Evolutionary conservation across 2,113 vertebrate species (phyloP).

Genomic region (Misgurnus mizolepis): DNA sequence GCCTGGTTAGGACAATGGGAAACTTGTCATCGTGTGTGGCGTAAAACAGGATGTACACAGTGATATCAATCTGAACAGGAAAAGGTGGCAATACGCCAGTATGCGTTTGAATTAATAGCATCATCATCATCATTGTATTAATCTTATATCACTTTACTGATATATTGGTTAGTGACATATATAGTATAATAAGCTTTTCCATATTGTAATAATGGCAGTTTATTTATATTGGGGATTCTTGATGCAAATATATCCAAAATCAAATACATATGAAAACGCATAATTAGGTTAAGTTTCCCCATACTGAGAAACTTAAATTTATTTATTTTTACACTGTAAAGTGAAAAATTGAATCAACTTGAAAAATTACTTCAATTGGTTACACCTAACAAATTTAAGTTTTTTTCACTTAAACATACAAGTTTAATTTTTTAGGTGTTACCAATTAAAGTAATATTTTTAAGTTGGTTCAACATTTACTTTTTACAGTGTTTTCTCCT

Average conservation of each 20-base stretch:
- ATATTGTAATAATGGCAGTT: neutral
- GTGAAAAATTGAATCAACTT: too few species aligned
- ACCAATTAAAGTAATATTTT: too few species aligned
- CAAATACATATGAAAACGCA: neutral
- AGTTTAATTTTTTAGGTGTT: too few species aligned
- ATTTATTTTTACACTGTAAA: neutral
- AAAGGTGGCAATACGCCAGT: constrained; percentile 53
- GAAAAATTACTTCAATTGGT: too few species aligned
- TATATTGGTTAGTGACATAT: neutral
- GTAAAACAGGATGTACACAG: constrained; percentile 51
- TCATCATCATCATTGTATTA: constrained; percentile 28
- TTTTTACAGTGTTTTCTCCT: too few species aligned
- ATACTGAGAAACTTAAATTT: too few species aligned
- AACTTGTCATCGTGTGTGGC: constrained; percentile 26
- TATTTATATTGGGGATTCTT: neutral
- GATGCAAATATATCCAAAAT: neutral
- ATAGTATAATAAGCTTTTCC: neutral
- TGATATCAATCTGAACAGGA: constrained; percentile 65
- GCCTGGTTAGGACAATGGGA: neutral
- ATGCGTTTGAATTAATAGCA: constrained; percentile 45
- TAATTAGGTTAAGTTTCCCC: neutral
- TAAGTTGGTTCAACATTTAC: too few species aligned
- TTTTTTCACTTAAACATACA: too few species aligned
- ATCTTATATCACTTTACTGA: constrained; percentile 40
- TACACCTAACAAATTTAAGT: too few species aligned